These are phyloP conservation scores for Macrostomum lignano DNA, from an alignment of 1,140 invertebrate genomes.

Conservation along the genomic window DNA sequence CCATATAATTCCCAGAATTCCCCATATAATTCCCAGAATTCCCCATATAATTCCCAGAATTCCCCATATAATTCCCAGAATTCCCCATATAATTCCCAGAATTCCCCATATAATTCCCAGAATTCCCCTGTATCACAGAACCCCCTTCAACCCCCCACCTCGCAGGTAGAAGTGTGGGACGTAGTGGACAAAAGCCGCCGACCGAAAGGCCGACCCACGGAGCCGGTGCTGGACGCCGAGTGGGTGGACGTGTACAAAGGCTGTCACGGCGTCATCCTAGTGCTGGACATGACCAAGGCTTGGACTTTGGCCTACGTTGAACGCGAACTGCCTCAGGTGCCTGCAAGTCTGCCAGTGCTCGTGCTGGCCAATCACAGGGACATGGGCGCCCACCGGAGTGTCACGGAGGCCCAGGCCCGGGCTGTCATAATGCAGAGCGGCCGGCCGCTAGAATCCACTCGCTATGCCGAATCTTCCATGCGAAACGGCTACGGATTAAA, in stretches of 20 bases:
- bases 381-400: constrained; percentile 58
- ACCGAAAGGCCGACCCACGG: too few species aligned
- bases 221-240: constrained; percentile 91
- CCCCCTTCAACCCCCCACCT: too few species aligned
- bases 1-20: too few species aligned
- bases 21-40: too few species aligned
- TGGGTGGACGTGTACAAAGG: constrained; percentile 88
- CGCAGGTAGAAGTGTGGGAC: too few species aligned
- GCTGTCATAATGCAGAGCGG: too few species aligned
- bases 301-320: constrained; percentile 90
- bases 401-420: constrained; percentile 23
- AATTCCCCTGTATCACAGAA: too few species aligned
- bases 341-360: constrained; percentile 55
- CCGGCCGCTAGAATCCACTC: constrained; percentile 44
- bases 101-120: too few species aligned
- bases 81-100: too few species aligned
- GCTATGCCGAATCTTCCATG: constrained; percentile 76
- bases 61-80: too few species aligned
- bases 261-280: constrained; percentile 49
- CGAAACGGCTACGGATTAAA: constrained; percentile 77
- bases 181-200: too few species aligned
- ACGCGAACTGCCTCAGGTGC: constrained; percentile 52
- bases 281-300: constrained; percentile 73
- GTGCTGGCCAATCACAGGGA: constrained; percentile 75
- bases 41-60: too few species aligned